These are phyloP conservation scores for Oreohelix idahoensis DNA, from an alignment of 1,140 invertebrate species.

Conservation along the genomic window DNA sequence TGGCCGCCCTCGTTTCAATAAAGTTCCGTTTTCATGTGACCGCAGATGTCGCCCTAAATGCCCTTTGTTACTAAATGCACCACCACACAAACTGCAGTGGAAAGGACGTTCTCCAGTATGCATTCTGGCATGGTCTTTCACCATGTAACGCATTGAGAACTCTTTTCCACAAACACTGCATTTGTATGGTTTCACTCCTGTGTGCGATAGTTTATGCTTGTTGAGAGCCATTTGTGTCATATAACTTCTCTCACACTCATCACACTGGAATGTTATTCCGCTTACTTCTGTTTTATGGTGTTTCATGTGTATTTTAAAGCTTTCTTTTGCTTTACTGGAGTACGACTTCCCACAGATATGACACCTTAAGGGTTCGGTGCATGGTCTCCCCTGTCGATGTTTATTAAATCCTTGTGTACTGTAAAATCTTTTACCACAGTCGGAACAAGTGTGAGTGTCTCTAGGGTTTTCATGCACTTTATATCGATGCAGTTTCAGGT, in stretches of 20 bases:
- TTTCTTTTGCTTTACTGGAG: conserved; percentile 47
- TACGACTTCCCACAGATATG: conserved; percentile 45
- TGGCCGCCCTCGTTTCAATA: conserved; percentile 41
- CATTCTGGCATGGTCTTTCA: conserved; percentile 43
- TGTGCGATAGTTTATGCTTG: conserved; percentile 39
- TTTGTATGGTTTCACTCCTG: conserved; percentile 40
- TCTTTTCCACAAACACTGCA: conserved; percentile 41
- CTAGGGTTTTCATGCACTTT: conserved; percentile 47
- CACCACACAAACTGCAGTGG: conserved; percentile 39
- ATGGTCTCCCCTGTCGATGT: conserved; percentile 36
- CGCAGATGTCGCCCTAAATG: conserved; percentile 44
- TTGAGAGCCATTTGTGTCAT: conserved; percentile 42
- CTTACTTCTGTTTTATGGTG: conserved; percentile 41
- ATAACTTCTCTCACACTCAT: conserved; percentile 46
- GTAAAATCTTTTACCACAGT: conserved; percentile 46
- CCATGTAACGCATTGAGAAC: conserved; percentile 47
- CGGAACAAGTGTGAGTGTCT: conserved; percentile 36
- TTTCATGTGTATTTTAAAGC: conserved; percentile 47
- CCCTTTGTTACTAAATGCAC: conserved; percentile 42
- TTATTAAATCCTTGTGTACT: conserved; percentile 40
- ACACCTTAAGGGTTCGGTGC: conserved; percentile 43
- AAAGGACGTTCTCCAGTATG: conserved; percentile 43
- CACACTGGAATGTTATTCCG: conserved; percentile 45
- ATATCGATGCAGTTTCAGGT: conserved; percentile 40
- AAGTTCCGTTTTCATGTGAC: conserved; percentile 45